A percentile compares a stretch with the other conserved stretches of the same genome.
Evolutionary conservation across 2,888 invertebrate species (phyloP).

Genomic region (Eristalis tenax): DNA sequence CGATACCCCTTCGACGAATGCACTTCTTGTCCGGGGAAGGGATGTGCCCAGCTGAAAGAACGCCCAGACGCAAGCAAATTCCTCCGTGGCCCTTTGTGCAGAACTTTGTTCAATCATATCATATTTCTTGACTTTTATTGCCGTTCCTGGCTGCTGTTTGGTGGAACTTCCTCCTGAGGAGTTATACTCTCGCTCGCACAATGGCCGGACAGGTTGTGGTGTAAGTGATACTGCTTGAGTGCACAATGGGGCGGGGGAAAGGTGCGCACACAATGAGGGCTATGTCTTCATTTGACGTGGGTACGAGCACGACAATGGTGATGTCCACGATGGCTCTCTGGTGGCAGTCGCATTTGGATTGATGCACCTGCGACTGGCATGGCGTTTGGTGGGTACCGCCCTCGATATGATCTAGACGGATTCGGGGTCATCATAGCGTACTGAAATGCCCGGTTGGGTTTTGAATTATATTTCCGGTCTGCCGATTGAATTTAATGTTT

Average conservation of each 20-base stretch:
- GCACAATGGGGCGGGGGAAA: conserved; percentile 24
- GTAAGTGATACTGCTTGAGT: conserved; percentile 45
- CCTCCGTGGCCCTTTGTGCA: conserved; percentile 13
- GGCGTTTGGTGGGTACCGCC: conserved; percentile 40
- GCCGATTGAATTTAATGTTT: neutral
- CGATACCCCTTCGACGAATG: neutral
- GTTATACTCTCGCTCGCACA: conserved; percentile 55
- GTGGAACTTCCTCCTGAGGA: conserved; percentile 41
- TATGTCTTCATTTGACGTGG: conserved; percentile 56
- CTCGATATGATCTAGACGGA: neutral
- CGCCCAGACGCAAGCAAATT: conserved; percentile 54
- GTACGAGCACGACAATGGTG: conserved; percentile 13
- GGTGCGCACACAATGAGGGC: conserved; percentile 12
- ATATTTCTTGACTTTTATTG: conserved; percentile 71
- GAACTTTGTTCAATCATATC: conserved; percentile 66
- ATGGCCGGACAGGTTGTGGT: conserved; percentile 53
- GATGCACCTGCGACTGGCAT: conserved; percentile 46
- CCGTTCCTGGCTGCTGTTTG: conserved; percentile 17
- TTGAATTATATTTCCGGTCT: conserved; percentile 1
- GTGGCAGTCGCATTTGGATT: neutral
- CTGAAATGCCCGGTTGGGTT: neutral
- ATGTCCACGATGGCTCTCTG: neutral
- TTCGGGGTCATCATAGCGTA: neutral
- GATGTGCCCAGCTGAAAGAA: conserved; percentile 60
- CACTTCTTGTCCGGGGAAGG: conserved; percentile 10